A percentile compares a stretch with the other conserved stretches of the same genome.
phyloP scores from a whole-genome alignment of 30 jellyfish, hydroid and myxozoan genomes.

The Catostylus mosaicus region DNA sequence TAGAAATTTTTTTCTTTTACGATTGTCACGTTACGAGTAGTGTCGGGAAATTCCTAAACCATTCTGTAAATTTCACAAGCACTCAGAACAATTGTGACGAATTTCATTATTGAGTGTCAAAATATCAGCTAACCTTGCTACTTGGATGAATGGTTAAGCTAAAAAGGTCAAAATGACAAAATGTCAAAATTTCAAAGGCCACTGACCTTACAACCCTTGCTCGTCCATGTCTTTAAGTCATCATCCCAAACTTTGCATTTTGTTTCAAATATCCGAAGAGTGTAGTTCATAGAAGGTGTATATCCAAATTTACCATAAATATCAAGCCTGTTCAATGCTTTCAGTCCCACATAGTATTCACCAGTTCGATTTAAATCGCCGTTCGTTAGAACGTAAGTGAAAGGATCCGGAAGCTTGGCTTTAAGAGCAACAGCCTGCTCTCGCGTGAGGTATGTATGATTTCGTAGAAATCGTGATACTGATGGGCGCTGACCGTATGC shows the following conservation, averaged over 20 bases:
- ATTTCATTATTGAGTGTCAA: no score
- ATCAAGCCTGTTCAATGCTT: slow-evolving; percentile 45
- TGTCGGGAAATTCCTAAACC: no score
- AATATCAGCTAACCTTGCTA: no score
- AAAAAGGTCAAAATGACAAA: no score
- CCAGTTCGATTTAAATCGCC: slow-evolving; percentile 86
- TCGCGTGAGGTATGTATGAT: slow-evolving; percentile 65
- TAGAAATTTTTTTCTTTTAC: no score
- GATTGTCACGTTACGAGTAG: no score
- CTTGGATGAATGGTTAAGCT: no score
- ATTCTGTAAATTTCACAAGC: no score
- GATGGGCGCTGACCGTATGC: slow-evolving; percentile 79
- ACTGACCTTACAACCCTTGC: slow-evolving; percentile 85
- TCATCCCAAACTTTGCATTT: slow-evolving; percentile 95
- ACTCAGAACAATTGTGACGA: no score
- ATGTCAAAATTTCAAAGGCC: neutral
- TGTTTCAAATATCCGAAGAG: slow-evolving; percentile 77
- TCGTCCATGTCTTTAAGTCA: slow-evolving; percentile 67
- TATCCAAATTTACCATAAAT: slow-evolving; percentile 68
- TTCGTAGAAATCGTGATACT: slow-evolving; percentile 27
- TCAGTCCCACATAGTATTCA: slow-evolving; percentile 82
- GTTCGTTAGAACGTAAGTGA: slow-evolving; percentile 57
- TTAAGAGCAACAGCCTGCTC: slow-evolving; percentile 50
- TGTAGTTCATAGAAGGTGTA: slow-evolving; percentile 71
- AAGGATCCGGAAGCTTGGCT: slow-evolving; percentile 80